phyloP scores from a whole-genome alignment of 53 echinoderm and acorn worm genomes.

The Holothuria scabra region DNA sequence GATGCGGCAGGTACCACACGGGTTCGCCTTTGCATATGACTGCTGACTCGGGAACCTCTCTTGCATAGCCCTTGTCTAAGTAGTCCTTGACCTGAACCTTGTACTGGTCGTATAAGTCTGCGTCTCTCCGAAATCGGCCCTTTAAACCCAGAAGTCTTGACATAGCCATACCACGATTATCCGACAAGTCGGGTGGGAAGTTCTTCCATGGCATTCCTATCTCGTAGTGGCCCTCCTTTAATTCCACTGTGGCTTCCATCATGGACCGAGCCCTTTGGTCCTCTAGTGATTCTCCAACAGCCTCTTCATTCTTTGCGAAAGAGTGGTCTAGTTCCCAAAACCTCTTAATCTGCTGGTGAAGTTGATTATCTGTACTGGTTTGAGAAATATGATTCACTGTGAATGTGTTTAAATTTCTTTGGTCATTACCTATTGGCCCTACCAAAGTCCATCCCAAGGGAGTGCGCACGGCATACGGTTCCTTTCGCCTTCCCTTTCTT shows the following conservation, averaged over 20 bases:
- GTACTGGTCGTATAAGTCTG: too few species aligned
- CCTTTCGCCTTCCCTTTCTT: conserved; percentile 49
- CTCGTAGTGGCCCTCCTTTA: too few species aligned
- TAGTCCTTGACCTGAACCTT: conserved; percentile 44
- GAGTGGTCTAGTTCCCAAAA: conserved; percentile 57
- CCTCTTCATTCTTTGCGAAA: conserved; percentile 1
- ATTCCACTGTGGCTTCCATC: too few species aligned
- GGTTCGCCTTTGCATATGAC: too few species aligned
- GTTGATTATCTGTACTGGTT: conserved; percentile 4
- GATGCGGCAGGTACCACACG: too few species aligned
- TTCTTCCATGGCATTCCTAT: too few species aligned
- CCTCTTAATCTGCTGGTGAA: conserved; percentile 42
- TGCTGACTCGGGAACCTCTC: background rate
- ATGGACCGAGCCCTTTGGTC: conserved; percentile 53
- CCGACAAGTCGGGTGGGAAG: conserved; percentile 28
- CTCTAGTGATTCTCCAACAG: conserved; percentile 48
- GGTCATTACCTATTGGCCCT: conserved; percentile 2
- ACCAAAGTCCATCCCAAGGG: conserved; percentile 50
- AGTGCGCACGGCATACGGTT: too few species aligned
- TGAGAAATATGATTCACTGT: conserved; percentile 37
- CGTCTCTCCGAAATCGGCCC: too few species aligned
- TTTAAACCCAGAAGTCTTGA: conserved; percentile 48
- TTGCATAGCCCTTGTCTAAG: conserved; percentile 62
- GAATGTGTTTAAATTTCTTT: background rate
- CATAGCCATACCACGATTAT: conserved; percentile 47